Base-by-base conservation (phyloP, 2,113 vertebrate genomes). In the Corythornis cristatus region DNA sequence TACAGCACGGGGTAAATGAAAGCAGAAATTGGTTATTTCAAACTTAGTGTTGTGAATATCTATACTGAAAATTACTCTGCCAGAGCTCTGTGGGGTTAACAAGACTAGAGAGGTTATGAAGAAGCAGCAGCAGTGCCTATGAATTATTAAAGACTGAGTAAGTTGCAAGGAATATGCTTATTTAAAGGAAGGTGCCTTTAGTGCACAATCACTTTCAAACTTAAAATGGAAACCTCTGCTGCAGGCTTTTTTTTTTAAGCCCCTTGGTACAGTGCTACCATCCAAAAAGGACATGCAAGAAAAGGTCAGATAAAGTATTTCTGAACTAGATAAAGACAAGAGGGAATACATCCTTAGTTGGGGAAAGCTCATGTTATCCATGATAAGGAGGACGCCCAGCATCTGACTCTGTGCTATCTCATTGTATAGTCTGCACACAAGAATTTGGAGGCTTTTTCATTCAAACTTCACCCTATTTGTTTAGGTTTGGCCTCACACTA, bases 251-350 rank as follows among this genome's bases (percentile, higher is more conserved):
- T 91, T 23, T 50, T 50, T 23, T 23, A 83, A 78, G 53, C 21
- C 40, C 31, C 45, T 35, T 19, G 0, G 43, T 48, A 57, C 33
- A 67, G 70, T 74, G 61, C 65, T 58, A 67, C 46, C 82, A 79
- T 40, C 56, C 64, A 62, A 40, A 56, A 94, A 94, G 88, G 83
- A 73, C 83, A 78, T 0, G 0, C 0, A 0, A 68, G 58, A 81
- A 90, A 6, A 15, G 40, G 65, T 67, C 86, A 88, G 80, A 95
- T 89, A 76, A 88, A 73, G 68, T 67, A 53, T 43, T 79, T 79
- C 80, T 90, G 60, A 78, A 61, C 61, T 37, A 90, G 70, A 76
- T 83, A 92, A 94, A 83, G 88, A 73, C 53, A 93, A 90, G 66
- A 61, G 40, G 35, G 35, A 92, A 89, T 74, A 57, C 35, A 83